Evolutionary conservation across 2,888 invertebrate genomes (phyloP), one percentile per base, ranked within the genome.

Genomic region (Bhutanitis thaidina): DNA sequence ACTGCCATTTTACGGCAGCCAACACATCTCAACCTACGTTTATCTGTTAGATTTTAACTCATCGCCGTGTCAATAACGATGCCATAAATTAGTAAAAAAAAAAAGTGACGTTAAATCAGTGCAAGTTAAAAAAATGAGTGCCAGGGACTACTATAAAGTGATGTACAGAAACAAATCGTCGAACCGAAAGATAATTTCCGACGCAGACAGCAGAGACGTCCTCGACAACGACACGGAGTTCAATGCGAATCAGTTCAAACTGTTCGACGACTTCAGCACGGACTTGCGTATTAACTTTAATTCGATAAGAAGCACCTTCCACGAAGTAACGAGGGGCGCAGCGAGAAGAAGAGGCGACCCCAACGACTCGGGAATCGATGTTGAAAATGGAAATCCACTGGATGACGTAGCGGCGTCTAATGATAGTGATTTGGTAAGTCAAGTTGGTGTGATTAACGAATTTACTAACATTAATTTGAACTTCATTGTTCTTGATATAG

Each of bases 161-260:
- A 74, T 79, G 58, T 85, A 76, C 65, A 70, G 71, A 54, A 78
- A 62, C 62, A 68, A 71, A 55, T 74, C 73, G 51, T 61, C 74
- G 15, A 72, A 70, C 20, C 65, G 71, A 38, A 67, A 75, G 43
- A 65, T 62, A 30, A 59, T 67, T 37, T 67, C 64, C 9, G 66
- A 70, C 41, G 67, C 71, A 47, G 71, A 75, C 61, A 74, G 69
- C 53, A 65, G 58, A 25, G 83, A 84, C 49, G 62, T 79, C 3
- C 72, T 89, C 53, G 89, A 89, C 69, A 89, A 87, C 64, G 89
- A 84, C 20, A 84, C 86, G 1, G 89, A 87, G 57, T 83, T 87
- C 70, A 89, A 89, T 65, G 89, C 89, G 34, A 89, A 89, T 69
- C 84, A 85, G 67, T 89, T 84, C 75, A 89, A 85, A 67, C 66